These are phyloP conservation scores for Nicator chloris DNA, from an alignment of 2,113 vertebrate species.

Conservation along the genomic window DNA sequence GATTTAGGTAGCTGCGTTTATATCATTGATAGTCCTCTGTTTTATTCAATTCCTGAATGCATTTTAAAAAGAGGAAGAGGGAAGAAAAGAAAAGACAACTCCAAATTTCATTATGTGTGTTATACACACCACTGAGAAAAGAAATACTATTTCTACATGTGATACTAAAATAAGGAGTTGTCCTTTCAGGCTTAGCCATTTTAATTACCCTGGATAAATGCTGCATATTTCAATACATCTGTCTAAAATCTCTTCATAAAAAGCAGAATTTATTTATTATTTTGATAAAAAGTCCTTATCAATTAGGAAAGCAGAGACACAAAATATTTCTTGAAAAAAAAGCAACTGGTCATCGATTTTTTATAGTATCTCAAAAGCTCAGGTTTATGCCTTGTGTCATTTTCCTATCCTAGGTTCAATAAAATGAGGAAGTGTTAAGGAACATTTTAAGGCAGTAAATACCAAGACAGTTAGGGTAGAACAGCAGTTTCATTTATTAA, in stretches of 20 bases:
- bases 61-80: not conserved
- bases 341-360: not conserved
- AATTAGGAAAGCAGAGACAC: not conserved
- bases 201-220: not conserved
- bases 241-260: not conserved
- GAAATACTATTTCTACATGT: not conserved
- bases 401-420: not conserved
- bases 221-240: not conserved
- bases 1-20: not conserved
- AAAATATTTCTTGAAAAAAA: not conserved
- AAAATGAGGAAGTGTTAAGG: not conserved
- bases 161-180: not conserved
- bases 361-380: not conserved
- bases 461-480: not conserved
- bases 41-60: not conserved
- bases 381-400: not conserved
- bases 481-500: not conserved
- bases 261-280: not conserved
- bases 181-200: not conserved
- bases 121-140: not conserved
- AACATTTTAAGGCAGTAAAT: not conserved
- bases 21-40: not conserved
- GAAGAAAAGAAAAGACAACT: rapidly evolving
- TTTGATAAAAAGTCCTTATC: not conserved
- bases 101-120: not conserved